phyloP scores from a whole-genome alignment of 2,797 vertebrate genomes.

The Heliangelus exortis region DNA sequence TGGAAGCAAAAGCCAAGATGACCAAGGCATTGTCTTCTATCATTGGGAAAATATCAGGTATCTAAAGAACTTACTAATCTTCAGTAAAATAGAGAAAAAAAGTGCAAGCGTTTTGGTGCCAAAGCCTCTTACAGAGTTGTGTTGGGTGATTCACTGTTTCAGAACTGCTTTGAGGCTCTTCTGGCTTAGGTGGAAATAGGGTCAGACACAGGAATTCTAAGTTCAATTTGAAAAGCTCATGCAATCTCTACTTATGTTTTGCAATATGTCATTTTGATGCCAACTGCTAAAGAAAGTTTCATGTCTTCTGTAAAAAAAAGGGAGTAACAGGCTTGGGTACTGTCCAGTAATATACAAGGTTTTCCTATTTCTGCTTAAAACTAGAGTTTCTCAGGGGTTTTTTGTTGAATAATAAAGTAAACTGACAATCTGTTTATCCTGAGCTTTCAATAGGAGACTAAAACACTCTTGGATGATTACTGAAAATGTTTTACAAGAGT shows the following conservation, averaged over 20 bases:
- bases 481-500: background rate
- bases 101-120: background rate
- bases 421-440: background rate
- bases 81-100: background rate
- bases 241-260: background rate
- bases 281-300: background rate
- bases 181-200: background rate
- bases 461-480: background rate
- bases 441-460: background rate
- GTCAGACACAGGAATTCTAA: background rate
- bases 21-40: conserved; percentile 82
- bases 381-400: background rate
- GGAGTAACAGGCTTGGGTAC: background rate
- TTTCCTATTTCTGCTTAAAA: background rate
- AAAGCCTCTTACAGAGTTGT: background rate
- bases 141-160: background rate
- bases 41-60: conserved; percentile 90
- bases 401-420: background rate
- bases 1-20: conserved; percentile 86
- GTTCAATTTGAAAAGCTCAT: background rate
- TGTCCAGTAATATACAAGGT: background rate
- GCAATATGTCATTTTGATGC: background rate
- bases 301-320: background rate
- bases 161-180: background rate
- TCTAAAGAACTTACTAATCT: background rate